Evolutionary conservation across 2,797 vertebrate genomes (phyloP).

Genomic region (Trichosurus vulpecula): DNA sequence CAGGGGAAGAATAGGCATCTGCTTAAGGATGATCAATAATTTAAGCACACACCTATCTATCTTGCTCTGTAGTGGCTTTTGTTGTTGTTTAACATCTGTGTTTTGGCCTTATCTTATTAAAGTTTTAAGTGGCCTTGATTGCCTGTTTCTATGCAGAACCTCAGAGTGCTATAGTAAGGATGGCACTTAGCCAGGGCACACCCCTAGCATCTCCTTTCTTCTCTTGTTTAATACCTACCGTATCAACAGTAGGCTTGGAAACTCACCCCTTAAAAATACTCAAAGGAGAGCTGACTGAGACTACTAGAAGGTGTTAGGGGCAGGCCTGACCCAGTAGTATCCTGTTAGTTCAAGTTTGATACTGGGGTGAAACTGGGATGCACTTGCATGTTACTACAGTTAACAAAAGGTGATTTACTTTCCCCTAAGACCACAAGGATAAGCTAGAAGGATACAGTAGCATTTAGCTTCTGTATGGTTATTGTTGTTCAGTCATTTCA

Average conservation of each 20-base stretch:
- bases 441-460: background rate
- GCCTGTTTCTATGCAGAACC: background rate
- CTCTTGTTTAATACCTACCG: background rate
- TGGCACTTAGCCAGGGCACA: background rate
- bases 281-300: background rate
- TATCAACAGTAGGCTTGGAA: background rate
- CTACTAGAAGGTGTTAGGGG: background rate
- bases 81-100: background rate
- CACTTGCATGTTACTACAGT: background rate
- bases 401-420: background rate
- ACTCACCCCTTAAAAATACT: background rate
- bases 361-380: background rate
- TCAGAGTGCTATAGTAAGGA: background rate
- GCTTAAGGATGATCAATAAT: constrained; percentile 20
- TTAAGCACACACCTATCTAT: background rate
- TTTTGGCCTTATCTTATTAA: background rate
- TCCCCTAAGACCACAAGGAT: background rate
- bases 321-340: background rate
- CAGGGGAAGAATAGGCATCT: background rate
- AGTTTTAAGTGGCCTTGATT: background rate
- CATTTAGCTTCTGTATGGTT: background rate
- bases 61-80: background rate
- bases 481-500: background rate
- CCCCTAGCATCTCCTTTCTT: background rate
- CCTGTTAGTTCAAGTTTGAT: background rate